Evolutionary conservation across 1,140 invertebrate species (phyloP).

Genomic region (Drosophila persimilis): DNA sequence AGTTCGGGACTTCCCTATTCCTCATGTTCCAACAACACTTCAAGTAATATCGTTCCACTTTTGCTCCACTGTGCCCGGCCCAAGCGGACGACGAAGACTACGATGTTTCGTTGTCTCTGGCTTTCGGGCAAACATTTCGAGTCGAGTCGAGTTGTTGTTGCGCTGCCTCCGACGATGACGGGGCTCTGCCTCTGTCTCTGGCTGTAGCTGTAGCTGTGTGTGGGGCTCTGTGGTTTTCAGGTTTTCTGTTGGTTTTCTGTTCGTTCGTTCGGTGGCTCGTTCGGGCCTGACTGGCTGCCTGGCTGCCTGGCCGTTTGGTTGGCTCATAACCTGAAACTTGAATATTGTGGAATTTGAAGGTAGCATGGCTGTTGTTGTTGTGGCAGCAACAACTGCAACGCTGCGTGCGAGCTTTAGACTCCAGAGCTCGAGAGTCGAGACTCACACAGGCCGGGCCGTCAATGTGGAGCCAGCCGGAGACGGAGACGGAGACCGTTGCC

Average conservation of each 20-base stretch:
- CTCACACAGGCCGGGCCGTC: conserved; percentile 38
- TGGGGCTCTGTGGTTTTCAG: conserved; percentile 54
- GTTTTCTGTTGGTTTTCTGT: conserved; percentile 56
- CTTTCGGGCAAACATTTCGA: conserved; percentile 76
- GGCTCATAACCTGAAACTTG: conserved; percentile 81
- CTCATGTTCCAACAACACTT: no score
- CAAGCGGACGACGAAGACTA: conserved; percentile 60
- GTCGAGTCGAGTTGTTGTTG: conserved; percentile 30
- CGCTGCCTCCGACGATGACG: conserved; percentile 59
- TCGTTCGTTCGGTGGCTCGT: conserved; percentile 18
- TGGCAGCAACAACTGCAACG: conserved; percentile 34
- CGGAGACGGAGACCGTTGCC: conserved; percentile 9
- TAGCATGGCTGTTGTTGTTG: conserved; percentile 55
- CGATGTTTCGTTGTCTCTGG: conserved; percentile 63
- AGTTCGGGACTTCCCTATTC: no score
- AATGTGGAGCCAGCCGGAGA: conserved; percentile 70
- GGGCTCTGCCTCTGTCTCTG: conserved; percentile 12
- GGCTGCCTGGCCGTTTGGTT: conserved; percentile 39
- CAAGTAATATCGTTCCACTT: neutral
- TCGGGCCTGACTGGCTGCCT: conserved; percentile 20
- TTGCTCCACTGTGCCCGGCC: conserved; percentile 38
- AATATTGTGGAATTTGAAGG: conserved; percentile 82
- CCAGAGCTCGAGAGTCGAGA: conserved; percentile 13
- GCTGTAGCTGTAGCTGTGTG: no score
- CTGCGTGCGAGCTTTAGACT: conserved; percentile 79